Base-by-base conservation (phyloP, 2,888 invertebrate genomes). In the Platycnemis pennipes region DNA sequence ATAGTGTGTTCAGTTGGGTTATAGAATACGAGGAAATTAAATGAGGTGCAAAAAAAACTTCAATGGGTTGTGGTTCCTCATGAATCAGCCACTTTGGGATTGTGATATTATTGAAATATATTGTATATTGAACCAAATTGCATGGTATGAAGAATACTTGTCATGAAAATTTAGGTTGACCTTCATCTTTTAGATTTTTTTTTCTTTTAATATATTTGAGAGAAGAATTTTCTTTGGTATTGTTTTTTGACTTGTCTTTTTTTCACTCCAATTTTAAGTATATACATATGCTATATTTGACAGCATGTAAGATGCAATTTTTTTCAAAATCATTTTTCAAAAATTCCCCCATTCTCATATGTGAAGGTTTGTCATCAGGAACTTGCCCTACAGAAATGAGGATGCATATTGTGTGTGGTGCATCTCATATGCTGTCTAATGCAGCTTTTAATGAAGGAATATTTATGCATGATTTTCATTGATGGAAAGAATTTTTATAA, bases 31-130 rank as follows among this genome's bases (percentile, higher is more conserved):
- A 77, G 0, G 37, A 77, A 77, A 13, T 26, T 31, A n/a, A n/a
- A 13, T 77, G n/a, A 77, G 13, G 77, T 26, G 77, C 13, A 13
- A 46, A 45, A 26, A 87, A 46, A 87, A 46, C 87, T 87, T 87
- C 46, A 45, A 87, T 89, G 56, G 89, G 37, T 56, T 89, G 56
- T 89, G 46, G 89, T 46, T 89, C 89, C 56, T 89, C 42, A 37
- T 37, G 2, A 56, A 89, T 89, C 26, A 42, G 22, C 42, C 37
- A 56, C 42, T 37, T 56, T 42, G 26, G 42, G 56, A 37, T 56
- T 89, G 89, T 89, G 89, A 89, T 89, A 89, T 89, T 56, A 56
- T 16, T 19, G 31, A 53, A 19, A 31, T 37, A 89, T 19, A 42
- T 22, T 53, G 26, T 89, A 11, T 53, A 89, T 7, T 31, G 37